Conservation (phyloP, 2,797 vertebrate genomes). For the Acanthurus lineatus region DNA sequence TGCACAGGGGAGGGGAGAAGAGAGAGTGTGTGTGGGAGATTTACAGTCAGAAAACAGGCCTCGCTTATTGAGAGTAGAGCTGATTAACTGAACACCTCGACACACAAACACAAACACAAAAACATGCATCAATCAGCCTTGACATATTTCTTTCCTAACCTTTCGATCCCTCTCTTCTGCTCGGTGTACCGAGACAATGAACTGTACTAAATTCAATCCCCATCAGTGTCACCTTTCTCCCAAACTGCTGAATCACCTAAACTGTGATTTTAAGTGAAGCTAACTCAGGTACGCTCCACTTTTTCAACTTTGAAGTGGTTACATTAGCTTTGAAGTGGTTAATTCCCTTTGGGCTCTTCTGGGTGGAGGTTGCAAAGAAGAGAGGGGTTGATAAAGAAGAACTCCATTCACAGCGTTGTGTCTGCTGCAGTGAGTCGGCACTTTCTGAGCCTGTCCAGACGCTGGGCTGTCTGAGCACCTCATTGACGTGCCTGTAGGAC, state of each 20-base stretch:
- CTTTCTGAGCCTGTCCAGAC: conserved; percentile 74
- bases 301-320: background rate
- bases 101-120: conserved; percentile 27
- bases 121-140: conserved; percentile 41
- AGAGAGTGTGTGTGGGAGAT: conserved; percentile 56
- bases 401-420: background rate
- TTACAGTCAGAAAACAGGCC: conserved; percentile 64
- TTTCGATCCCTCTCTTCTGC: background rate
- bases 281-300: conserved; percentile 11
- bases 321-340: conserved; percentile 27
- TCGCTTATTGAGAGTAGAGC: conserved; percentile 53
- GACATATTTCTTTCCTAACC: conserved; percentile 14
- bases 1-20: conserved; percentile 36
- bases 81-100: conserved; percentile 64
- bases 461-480: conserved; percentile 59
- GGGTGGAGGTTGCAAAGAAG: conserved; percentile 26
- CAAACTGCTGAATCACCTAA: conserved; percentile 31
- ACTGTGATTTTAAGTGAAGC: background rate
- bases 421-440: conserved; percentile 59
- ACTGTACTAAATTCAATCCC: background rate
- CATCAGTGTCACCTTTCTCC: background rate
- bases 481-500: conserved; percentile 59
- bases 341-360: conserved; percentile 16
- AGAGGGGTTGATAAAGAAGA: conserved; percentile 21
- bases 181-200: conserved; percentile 20